Evolutionary conservation across 2,113 vertebrate species (phyloP).

Genomic region (Lagopus leucura): DNA sequence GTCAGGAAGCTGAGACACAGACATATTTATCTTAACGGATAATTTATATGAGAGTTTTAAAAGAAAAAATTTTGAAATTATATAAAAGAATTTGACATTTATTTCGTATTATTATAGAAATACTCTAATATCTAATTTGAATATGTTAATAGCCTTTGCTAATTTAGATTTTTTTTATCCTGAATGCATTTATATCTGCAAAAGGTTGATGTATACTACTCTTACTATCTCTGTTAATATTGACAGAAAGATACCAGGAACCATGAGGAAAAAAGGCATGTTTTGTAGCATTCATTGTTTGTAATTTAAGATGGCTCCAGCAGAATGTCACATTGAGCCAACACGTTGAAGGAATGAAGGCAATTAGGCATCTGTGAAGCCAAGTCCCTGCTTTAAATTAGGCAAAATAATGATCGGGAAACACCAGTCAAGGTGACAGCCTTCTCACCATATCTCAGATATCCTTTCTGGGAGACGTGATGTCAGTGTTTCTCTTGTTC

Average conservation of each 20-base stretch:
- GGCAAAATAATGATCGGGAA: neutral
- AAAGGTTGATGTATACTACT: neutral
- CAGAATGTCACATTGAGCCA: neutral
- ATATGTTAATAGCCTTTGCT: slow-evolving; percentile 17
- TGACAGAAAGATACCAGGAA: neutral
- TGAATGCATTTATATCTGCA: slow-evolving; percentile 1
- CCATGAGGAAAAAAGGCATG: neutral
- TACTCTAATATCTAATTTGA: slow-evolving; percentile 36
- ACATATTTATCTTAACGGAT: neutral
- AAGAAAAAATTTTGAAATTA: slow-evolving; percentile 38
- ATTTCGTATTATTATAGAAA: slow-evolving; percentile 41
- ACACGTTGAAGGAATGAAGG: neutral
- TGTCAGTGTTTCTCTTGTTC: neutral
- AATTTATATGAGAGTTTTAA: neutral
- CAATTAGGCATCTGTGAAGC: neutral
- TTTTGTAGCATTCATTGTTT: neutral
- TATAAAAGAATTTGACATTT: neutral
- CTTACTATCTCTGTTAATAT: neutral
- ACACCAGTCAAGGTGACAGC: neutral
- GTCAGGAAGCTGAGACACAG: neutral
- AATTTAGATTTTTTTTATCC: slow-evolving; percentile 38
- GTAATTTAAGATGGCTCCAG: neutral
- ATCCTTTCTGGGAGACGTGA: accelerated
- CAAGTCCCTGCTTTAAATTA: neutral
- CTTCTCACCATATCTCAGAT: neutral